Evolutionary conservation across 2,113 vertebrate species (phyloP).

Genomic region (Gasterosteus nipponicus): DNA sequence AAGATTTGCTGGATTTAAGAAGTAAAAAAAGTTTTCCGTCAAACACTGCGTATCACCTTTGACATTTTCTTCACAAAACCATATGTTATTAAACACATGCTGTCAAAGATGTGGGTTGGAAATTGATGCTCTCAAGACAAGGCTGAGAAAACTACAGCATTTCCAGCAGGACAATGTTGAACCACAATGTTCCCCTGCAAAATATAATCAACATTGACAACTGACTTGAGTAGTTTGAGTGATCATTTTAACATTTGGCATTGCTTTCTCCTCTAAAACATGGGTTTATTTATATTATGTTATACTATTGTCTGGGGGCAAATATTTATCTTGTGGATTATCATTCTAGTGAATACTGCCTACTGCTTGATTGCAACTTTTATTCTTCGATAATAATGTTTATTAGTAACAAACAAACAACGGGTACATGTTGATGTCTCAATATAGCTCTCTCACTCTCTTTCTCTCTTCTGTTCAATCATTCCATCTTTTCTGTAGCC

Average conservation of each 20-base stretch:
- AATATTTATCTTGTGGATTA: background rate
- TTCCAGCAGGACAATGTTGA: background rate
- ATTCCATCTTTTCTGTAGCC: conserved; percentile 44
- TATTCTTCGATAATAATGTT: background rate
- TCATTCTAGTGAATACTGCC: background rate
- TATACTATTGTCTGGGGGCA: background rate
- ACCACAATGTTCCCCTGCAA: background rate
- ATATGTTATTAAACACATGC: background rate
- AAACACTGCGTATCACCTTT: background rate
- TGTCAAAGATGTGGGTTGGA: no score
- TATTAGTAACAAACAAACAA: conserved; percentile 6
- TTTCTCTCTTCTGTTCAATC: conserved; percentile 28
- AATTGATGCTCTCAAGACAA: background rate
- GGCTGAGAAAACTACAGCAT: background rate
- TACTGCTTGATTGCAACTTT: background rate
- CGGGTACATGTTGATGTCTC: conserved; percentile 2
- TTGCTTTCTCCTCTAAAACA: background rate
- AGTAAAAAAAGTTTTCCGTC: background rate
- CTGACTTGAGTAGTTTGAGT: background rate
- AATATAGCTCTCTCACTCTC: conserved; percentile 10
- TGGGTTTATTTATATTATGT: background rate
- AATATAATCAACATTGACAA: background rate
- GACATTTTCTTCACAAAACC: conserved; percentile 16
- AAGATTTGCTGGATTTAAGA: conserved; percentile 3
- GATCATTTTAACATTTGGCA: background rate